These are phyloP conservation scores for Spea bombifrons DNA, from an alignment of 2,113 vertebrate genomes.

Conservation along the genomic window DNA sequence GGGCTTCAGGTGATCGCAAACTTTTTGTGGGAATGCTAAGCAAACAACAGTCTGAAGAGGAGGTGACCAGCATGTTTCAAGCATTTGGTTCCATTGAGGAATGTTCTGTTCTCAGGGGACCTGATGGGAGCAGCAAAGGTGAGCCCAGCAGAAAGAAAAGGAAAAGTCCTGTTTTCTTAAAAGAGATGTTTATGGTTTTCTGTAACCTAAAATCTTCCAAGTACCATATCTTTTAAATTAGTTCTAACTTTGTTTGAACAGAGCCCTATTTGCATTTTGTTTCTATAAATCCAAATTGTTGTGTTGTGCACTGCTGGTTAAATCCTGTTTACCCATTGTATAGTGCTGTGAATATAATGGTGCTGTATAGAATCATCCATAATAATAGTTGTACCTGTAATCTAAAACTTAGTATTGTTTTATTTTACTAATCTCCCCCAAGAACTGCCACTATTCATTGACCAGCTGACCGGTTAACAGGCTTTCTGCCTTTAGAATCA, in stretches of 20 bases:
- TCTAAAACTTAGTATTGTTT: not conserved
- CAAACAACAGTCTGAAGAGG: constrained; percentile 98
- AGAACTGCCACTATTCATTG: not conserved
- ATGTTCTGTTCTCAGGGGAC: constrained; percentile 93
- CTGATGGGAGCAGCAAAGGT: constrained; percentile 99
- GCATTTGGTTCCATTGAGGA: constrained; percentile 97
- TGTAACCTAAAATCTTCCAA: not conserved
- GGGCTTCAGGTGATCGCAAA: constrained; percentile 77
- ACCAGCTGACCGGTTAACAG: not conserved
- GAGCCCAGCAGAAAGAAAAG: constrained; percentile 35
- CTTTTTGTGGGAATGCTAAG: constrained; percentile 99
- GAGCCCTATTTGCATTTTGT: too few species aligned
- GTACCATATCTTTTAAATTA: not conserved
- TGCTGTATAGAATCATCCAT: too few species aligned
- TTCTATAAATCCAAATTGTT: too few species aligned
- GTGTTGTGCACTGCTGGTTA: too few species aligned
- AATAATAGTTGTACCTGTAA: not conserved
- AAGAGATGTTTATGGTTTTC: not conserved
- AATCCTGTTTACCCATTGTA: too few species aligned
- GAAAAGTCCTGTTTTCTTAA: not conserved
- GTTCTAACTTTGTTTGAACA: not conserved
- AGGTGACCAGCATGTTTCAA: constrained; percentile 95
- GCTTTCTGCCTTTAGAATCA: not conserved
- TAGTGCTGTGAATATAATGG: too few species aligned
- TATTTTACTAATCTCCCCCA: not conserved